phyloP scores from a whole-genome alignment of 2,797 vertebrate genomes.

The Rhynchonycteris naso region DNA sequence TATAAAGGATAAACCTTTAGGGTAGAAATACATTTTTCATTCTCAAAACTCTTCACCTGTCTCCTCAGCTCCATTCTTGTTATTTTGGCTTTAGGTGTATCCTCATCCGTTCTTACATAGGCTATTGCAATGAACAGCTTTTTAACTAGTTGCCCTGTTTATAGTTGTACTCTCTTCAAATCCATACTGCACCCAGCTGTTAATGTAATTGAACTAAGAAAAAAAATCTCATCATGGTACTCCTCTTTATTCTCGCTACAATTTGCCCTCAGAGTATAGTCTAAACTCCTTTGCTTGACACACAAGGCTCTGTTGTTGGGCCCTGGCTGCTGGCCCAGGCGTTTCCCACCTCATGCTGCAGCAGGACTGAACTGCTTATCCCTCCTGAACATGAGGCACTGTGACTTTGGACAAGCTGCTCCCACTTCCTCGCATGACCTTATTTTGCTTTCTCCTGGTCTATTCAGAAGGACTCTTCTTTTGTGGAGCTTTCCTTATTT shows the following conservation, averaged over 20 bases:
- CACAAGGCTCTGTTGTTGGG: background rate
- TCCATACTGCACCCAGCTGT: background rate
- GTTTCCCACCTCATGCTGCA: background rate
- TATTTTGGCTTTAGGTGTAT: background rate
- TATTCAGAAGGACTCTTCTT: background rate
- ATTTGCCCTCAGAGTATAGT: background rate
- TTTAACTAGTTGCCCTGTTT: background rate
- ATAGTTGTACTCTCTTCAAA: background rate
- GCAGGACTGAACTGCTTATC: fast-evolving
- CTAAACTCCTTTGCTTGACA: background rate
- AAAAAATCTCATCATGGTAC: background rate
- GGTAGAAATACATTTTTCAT: background rate
- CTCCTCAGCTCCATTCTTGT: background rate
- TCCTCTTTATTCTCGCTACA: background rate
- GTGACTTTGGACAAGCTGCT: conserved; percentile 55
- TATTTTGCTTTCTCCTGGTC: conserved; percentile 37
- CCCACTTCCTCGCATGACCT: conserved; percentile 34
- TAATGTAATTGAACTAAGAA: background rate
- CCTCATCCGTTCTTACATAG: background rate
- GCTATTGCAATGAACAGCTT: background rate
- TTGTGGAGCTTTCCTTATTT: background rate
- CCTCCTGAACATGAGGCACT: background rate
- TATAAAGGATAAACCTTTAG: background rate
- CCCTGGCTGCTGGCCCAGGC: conserved; percentile 65
- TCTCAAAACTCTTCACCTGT: background rate